A percentile compares a stretch with the other conserved stretches of the same genome.
These are phyloP conservation scores for Scatophagus argus DNA, from an alignment of 2,113 vertebrate species.

Conservation along the genomic window DNA sequence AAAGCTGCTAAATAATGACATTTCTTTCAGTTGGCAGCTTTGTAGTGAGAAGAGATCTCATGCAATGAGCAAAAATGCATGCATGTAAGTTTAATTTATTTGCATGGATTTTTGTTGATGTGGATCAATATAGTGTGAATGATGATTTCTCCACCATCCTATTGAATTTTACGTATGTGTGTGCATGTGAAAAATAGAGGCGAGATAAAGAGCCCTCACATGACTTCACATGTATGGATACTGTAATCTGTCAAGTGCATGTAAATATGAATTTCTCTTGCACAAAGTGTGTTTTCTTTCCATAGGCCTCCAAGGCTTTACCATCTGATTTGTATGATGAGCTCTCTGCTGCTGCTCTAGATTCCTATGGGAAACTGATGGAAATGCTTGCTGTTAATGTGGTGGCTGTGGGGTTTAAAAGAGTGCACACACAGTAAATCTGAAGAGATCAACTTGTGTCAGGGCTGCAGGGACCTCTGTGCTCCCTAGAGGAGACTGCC, in stretches of 20 bases:
- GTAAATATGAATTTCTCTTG: constrained; percentile 26
- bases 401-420: constrained; percentile 57
- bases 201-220: constrained; percentile 4
- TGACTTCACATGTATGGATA: constrained; percentile 5
- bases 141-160: constrained; percentile 21
- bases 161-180: constrained; percentile 1
- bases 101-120: constrained; percentile 19
- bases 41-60: constrained; percentile 19
- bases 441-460: constrained; percentile 71
- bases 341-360: constrained; percentile 18
- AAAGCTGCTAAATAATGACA: constrained; percentile 40
- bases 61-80: constrained; percentile 1
- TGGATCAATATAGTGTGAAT: neutral
- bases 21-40: constrained; percentile 42
- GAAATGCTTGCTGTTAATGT: constrained; percentile 67
- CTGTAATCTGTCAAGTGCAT: neutral
- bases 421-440: constrained; percentile 57
- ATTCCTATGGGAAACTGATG: constrained; percentile 45
- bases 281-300: constrained; percentile 27
- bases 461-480: constrained; percentile 62
- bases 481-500: constrained; percentile 53
- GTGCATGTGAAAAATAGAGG: neutral
- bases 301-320: constrained; percentile 23
- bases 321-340: constrained; percentile 56
- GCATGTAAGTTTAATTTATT: constrained; percentile 6